phyloP scores from a whole-genome alignment of 2,113 vertebrate genomes.

The Mormyrus lacerda region DNA sequence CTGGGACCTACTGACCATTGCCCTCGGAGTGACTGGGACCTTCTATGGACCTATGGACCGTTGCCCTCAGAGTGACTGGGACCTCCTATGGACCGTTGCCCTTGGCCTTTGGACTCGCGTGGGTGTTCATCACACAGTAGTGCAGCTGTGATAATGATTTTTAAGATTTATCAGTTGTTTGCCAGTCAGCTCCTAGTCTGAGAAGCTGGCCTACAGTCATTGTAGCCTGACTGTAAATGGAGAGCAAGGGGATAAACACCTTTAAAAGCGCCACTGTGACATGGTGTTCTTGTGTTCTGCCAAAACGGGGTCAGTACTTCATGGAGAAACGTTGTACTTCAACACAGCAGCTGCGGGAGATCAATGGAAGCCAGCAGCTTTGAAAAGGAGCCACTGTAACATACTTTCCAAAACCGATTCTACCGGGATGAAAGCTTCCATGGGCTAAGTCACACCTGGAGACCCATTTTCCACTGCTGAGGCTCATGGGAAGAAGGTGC shows the following conservation, averaged over 20 bases:
- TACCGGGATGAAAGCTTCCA: background rate
- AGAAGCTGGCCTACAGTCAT: background rate
- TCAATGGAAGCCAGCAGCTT: background rate
- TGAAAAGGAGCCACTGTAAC: background rate
- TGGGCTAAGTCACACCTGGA: background rate
- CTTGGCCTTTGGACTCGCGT: background rate
- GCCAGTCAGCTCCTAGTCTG: background rate
- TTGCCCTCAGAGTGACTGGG: too few species aligned
- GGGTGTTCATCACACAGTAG: background rate
- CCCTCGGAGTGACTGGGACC: background rate
- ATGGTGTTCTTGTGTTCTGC: background rate
- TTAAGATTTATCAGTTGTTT: background rate
- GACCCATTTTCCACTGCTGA: background rate
- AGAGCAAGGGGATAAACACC: background rate
- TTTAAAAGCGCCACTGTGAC: background rate
- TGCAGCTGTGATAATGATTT: background rate
- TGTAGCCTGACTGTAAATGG: background rate
- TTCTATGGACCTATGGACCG: background rate
- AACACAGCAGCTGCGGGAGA: background rate
- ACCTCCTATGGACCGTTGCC: background rate
- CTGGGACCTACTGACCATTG: background rate
- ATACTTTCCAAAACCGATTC: background rate
- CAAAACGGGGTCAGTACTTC: background rate
- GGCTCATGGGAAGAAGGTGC: background rate
- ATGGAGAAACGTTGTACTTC: background rate